Evolutionary conservation across 1,140 invertebrate species (phyloP), one percentile per base, ranked within the genome.

Genomic region (Hycleus phaleratus): DNA sequence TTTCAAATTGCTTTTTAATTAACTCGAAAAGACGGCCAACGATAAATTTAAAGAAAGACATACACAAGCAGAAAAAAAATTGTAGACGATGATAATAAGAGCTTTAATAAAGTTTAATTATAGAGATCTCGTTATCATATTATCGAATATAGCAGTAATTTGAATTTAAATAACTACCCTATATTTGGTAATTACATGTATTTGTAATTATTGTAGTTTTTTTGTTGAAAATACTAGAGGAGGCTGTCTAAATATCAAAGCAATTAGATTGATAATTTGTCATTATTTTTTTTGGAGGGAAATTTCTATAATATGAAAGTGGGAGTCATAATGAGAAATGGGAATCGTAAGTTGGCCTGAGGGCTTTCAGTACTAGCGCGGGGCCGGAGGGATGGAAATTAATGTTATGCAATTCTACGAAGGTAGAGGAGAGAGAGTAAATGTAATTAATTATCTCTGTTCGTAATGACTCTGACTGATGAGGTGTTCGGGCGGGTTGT

Each of bases 401-500:
- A 74, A 75, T 75, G 72, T 72, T 73, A 73, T 73, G 72, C 72
- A 73, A 73, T 73, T 73, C 72, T 73, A 65, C 64, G 71, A 73
- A 73, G 70, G 72, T 73, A 65, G 71, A 7, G 7, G 32, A 32
- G 69, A 71, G 66, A 64, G 71, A 73, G 69, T 73, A 73, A 73
- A 73, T 73, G 72, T 73, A 73, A 73, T 73, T 73, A 73, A 73
- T 73, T 73, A 73, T 73, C 71, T 73, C 70, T 70, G 71, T 71
- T 73, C 67, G 71, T 73, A 73, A 73, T 73, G 72, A 73, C 72
- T 73, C 72, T 73, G 72, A 73, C 72, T 73, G 72, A 73, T 73
- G 72, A 73, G 72, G 71, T 73, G 72, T 73, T 70, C 65, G 65
- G 69, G 64, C 63, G 61, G 59, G 56, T 50, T 18, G 65, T 42